These are phyloP conservation scores for Centropristis striata DNA, from an alignment of 2,113 vertebrate species.

Conservation along the genomic window DNA sequence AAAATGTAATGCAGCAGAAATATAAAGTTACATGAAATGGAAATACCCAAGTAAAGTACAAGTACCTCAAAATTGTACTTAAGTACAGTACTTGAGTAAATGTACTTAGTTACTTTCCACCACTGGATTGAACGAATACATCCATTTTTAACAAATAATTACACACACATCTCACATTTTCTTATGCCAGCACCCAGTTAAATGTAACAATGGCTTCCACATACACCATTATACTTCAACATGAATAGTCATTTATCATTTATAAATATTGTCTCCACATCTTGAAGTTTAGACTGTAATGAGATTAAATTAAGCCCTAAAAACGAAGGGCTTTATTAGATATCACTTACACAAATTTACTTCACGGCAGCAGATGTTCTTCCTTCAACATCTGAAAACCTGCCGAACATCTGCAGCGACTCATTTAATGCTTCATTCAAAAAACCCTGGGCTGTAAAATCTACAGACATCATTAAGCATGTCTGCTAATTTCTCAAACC, in stretches of 20 bases:
- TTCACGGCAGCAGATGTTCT: slow-evolving; percentile 57
- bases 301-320: slow-evolving; percentile 2
- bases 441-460: slow-evolving; percentile 60
- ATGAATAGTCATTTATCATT: slow-evolving; percentile 1
- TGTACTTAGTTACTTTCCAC: too few relatives aligned
- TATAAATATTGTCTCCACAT: not conserved
- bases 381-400: slow-evolving; percentile 46
- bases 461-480: slow-evolving; percentile 67
- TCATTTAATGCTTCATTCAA: slow-evolving; percentile 63
- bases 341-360: slow-evolving; percentile 26
- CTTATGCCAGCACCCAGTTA: not conserved
- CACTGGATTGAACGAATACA: not conserved
- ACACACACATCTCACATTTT: not conserved
- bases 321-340: slow-evolving; percentile 1
- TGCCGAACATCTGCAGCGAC: slow-evolving; percentile 49
- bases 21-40: too few relatives aligned
- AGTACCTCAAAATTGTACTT: too few relatives aligned
- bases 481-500: slow-evolving; percentile 77
- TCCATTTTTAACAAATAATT: not conserved
- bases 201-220: not conserved
- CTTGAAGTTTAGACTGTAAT: slow-evolving; percentile 10
- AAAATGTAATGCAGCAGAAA: too few relatives aligned
- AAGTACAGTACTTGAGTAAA: too few relatives aligned
- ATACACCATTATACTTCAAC: not conserved
- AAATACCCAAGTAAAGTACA: too few relatives aligned